Conservation (phyloP, 2,113 vertebrate species). For the Serinus canaria region DNA sequence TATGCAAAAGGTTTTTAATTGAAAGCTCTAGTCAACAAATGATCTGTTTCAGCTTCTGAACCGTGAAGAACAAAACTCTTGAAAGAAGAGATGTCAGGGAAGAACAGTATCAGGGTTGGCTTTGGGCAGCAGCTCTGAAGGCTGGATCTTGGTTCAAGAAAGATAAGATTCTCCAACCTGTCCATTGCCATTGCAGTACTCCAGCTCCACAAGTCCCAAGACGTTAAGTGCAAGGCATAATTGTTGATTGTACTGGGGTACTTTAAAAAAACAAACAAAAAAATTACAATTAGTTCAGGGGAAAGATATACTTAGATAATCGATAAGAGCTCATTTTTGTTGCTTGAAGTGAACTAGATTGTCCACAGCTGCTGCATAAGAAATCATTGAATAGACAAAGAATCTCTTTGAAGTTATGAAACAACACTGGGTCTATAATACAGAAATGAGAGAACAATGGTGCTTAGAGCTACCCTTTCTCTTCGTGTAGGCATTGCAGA, state of each 20-base stretch:
- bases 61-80: not conserved
- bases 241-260: not conserved
- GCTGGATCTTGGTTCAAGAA: not conserved
- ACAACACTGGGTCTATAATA: not conserved
- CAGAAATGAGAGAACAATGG: not conserved
- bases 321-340: not conserved
- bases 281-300: not conserved
- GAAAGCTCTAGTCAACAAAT: not conserved
- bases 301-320: not conserved
- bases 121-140: not conserved
- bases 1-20: not conserved
- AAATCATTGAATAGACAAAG: not conserved
- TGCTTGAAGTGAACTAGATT: not conserved
- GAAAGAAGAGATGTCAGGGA: not conserved
- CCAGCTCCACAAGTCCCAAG: not conserved
- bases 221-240: not conserved
- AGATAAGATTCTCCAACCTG: not conserved
- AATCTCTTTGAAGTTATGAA: not conserved
- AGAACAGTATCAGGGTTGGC: fast-evolving
- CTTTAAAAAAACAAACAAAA: not conserved
- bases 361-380: not conserved
- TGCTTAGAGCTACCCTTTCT: not conserved
- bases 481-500: not conserved
- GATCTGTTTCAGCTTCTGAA: not conserved
- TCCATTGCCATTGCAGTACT: not conserved